Conservation (phyloP, 53 echinoderm and acorn worm species). For the Crossaster papposus region DNA sequence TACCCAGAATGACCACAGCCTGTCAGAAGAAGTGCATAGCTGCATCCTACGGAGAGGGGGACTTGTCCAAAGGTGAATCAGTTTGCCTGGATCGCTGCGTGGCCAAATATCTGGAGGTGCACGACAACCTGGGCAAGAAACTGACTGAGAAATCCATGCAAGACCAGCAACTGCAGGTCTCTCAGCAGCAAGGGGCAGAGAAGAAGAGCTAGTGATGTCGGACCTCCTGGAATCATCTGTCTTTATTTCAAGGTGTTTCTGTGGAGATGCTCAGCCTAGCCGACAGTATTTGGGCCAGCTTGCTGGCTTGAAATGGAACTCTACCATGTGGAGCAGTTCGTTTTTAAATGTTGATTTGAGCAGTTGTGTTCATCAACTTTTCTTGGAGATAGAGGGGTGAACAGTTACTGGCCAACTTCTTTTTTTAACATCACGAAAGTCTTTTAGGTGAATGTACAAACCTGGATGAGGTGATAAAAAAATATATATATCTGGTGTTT, state of each 20-base stretch:
- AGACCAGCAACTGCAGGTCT: conserved; percentile 76
- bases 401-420: not conserved
- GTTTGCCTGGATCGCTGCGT: conserved; percentile 97
- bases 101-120: conserved; percentile 94
- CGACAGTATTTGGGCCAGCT: not conserved
- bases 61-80: conserved; percentile 89
- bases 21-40: conserved; percentile 98
- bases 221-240: not conserved
- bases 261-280: conserved; percentile 2
- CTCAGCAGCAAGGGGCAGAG: conserved; percentile 37
- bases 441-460: not conserved
- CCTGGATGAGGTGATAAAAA: not conserved
- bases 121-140: conserved; percentile 95
- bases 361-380: not conserved
- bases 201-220: conserved; percentile 44
- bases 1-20: conserved; percentile 86
- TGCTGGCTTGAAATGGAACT: not conserved
- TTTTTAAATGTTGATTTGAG: not conserved
- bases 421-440: not conserved
- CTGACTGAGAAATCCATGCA: conserved; percentile 96
- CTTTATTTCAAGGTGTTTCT: conserved; percentile 14
- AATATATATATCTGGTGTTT: not conserved
- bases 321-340: not conserved
- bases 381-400: not conserved
- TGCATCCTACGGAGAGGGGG: conserved; percentile 89